These are phyloP conservation scores for Amphipyra berbera DNA, from an alignment of 2,888 invertebrate genomes.

Conservation along the genomic window DNA sequence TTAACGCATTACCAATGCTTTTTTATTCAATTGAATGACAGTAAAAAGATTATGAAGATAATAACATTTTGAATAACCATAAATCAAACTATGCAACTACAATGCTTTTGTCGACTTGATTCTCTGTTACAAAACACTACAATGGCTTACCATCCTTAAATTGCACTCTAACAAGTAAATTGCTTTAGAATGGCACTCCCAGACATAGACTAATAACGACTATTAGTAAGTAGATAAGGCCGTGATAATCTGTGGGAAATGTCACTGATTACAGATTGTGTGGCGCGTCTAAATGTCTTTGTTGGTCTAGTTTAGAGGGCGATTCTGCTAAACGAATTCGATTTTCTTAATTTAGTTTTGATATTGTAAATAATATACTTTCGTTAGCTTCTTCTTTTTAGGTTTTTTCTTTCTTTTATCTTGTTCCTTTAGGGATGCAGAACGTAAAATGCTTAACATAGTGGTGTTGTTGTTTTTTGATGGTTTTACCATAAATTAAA, in stretches of 20 bases:
- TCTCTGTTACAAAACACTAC: neutral
- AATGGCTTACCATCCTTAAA: conserved; percentile 11
- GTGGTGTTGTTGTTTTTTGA: neutral
- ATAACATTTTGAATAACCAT: no score
- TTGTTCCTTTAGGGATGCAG: no score
- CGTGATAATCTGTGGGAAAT: conserved; percentile 48
- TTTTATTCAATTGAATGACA: no score
- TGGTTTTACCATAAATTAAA: no score
- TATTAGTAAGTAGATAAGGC: conserved; percentile 30
- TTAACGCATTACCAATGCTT: no score
- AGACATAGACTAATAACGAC: conserved; percentile 38
- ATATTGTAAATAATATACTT: neutral
- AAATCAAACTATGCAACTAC: neutral
- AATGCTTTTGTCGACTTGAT: neutral
- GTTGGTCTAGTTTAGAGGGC: conserved; percentile 8
- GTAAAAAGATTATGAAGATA: no score
- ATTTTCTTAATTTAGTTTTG: neutral
- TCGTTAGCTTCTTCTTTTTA: no score
- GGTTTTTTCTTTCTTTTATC: no score
- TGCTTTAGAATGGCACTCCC: conserved; percentile 18
- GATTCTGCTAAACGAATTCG: neutral
- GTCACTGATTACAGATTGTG: conserved; percentile 31
- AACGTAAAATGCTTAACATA: no score
- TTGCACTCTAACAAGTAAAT: conserved; percentile 26
- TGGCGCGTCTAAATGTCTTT: conserved; percentile 37